Conservation (phyloP, 2,113 vertebrate genomes). For the Anhinga rufa region DNA sequence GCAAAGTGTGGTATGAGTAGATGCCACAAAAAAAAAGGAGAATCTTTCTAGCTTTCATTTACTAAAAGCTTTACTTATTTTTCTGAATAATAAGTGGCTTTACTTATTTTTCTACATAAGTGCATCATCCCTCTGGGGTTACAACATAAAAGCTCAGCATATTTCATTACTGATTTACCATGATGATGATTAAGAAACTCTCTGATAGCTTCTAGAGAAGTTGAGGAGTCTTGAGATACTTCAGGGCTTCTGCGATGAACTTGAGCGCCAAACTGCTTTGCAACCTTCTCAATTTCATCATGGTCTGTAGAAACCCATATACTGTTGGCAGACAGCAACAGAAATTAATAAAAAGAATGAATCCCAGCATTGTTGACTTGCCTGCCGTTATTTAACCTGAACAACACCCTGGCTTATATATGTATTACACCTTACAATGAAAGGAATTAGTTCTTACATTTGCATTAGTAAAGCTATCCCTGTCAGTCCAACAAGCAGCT, state of each 20-base stretch:
- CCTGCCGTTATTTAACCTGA: background rate
- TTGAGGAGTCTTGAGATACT: slow-evolving; percentile 86
- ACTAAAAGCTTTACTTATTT: background rate
- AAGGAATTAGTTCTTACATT: background rate
- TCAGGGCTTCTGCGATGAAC: slow-evolving; percentile 86
- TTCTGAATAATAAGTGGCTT: background rate
- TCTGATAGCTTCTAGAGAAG: slow-evolving; percentile 86
- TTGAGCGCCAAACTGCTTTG: slow-evolving; percentile 78
- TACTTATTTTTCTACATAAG: background rate
- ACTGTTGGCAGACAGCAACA: slow-evolving; percentile 63
- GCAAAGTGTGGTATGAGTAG: background rate
- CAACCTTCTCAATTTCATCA: slow-evolving; percentile 86
- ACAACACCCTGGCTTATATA: background rate
- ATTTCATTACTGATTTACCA: slow-evolving; percentile 61
- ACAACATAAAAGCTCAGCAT: background rate
- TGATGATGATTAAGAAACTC: slow-evolving; percentile 81
- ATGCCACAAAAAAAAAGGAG: background rate
- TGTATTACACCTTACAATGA: background rate
- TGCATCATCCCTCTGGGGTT: background rate
- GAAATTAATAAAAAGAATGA: background rate
- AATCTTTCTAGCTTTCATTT: background rate
- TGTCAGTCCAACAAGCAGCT: background rate
- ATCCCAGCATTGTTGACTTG: background rate
- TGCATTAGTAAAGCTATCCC: background rate
- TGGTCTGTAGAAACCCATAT: slow-evolving; percentile 97